phyloP scores from a whole-genome alignment of 2,888 invertebrate genomes.

The Brenthis ino region DNA sequence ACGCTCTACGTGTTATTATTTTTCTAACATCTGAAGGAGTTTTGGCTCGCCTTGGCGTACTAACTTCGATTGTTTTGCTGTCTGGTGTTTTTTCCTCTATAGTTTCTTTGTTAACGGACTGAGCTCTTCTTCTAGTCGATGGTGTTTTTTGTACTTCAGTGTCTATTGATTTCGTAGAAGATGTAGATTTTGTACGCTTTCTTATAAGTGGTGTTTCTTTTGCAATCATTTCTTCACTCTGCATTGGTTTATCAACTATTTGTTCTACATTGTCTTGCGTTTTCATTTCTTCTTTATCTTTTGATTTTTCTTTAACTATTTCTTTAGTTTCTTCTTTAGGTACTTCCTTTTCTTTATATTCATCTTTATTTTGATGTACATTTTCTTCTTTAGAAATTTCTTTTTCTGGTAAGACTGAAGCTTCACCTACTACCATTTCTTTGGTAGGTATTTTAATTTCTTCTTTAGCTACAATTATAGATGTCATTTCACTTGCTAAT shows the following conservation, averaged over 20 bases:
- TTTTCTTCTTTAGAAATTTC: not conserved
- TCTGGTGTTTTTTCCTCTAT: conserved; percentile 53
- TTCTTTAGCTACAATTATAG: conserved; percentile 27
- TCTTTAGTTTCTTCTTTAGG: not conserved
- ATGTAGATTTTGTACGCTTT: conserved; percentile 36
- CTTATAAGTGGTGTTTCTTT: conserved; percentile 26
- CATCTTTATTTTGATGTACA: not conserved
- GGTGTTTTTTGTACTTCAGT: conserved; percentile 53
- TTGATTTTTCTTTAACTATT: not conserved
- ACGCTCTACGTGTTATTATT: conserved; percentile 68
- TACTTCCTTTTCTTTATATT: conserved; percentile 1
- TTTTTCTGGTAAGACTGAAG: not conserved
- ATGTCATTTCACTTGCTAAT: conserved; percentile 20
- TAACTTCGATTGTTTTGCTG: conserved; percentile 34
- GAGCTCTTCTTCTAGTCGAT: conserved; percentile 58
- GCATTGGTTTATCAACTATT: conserved; percentile 18
- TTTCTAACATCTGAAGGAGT: conserved; percentile 66
- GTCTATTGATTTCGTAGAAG: conserved; percentile 47
- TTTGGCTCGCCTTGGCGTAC: conserved; percentile 49
- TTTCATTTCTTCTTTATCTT: conserved; percentile 5
- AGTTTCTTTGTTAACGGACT: conserved; percentile 58
- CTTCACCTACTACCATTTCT: not conserved
- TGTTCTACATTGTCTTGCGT: not conserved
- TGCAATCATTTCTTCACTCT: conserved; percentile 18
- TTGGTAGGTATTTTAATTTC: not conserved